Percentiles rank a stretch among this genome's conserved stretches.
These are phyloP conservation scores for Eidolon dupreanum DNA, from an alignment of 2,797 vertebrate species.

Conservation along the genomic window DNA sequence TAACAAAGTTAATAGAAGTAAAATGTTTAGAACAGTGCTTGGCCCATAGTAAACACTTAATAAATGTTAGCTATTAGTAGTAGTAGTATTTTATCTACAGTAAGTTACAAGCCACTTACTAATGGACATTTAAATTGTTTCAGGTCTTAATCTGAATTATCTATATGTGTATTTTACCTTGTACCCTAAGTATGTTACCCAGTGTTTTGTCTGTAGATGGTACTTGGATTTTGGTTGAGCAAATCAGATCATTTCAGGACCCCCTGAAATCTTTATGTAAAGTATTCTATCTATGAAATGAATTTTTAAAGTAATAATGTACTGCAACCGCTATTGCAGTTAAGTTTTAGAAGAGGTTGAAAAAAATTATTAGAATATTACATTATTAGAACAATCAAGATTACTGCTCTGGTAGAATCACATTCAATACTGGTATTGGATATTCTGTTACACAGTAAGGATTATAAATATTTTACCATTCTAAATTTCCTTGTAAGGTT, in stretches of 20 bases:
- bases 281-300: not conserved
- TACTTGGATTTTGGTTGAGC: not conserved
- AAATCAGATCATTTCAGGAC: not conserved
- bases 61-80: not conserved
- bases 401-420: not conserved
- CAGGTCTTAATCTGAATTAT: not conserved
- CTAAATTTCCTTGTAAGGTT: not conserved
- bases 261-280: not conserved
- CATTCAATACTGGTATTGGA: not conserved
- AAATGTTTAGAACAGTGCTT: not conserved
- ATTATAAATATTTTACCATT: not conserved
- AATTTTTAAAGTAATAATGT: not conserved
- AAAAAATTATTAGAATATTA: not conserved
- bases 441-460: not conserved
- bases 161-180: not conserved
- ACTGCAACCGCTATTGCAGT: not conserved
- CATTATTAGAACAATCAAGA: not conserved
- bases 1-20: not conserved
- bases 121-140: not conserved
- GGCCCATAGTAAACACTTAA: not conserved
- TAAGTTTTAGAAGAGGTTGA: not conserved
- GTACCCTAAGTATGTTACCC: not conserved
- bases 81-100: not conserved
- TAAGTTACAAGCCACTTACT: not conserved
- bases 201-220: not conserved